Conservation (phyloP, 2,113 vertebrate genomes). For the Sitta europaea region DNA sequence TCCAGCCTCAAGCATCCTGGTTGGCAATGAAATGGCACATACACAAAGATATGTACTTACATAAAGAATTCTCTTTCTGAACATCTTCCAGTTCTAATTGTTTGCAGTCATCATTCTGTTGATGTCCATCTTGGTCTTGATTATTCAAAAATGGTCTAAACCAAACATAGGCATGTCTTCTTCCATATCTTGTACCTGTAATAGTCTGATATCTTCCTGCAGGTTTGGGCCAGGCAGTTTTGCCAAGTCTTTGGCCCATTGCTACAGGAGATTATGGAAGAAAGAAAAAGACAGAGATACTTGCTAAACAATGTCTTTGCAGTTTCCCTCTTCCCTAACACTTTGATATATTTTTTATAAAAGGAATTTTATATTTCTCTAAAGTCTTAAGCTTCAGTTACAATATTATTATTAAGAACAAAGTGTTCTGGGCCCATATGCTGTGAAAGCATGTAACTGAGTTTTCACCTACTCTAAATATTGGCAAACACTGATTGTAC, state of each 20-base stretch:
- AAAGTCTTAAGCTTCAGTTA: not conserved
- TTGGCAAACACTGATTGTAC: not conserved
- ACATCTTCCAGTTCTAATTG: conserved; percentile 58
- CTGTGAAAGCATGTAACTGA: not conserved
- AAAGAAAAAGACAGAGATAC: not conserved
- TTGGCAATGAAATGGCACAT: not conserved
- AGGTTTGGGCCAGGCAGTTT: conserved; percentile 69
- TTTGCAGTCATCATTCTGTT: conserved; percentile 35
- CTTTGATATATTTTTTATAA: not conserved
- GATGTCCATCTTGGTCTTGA: conserved; percentile 51
- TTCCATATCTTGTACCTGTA: conserved; percentile 72
- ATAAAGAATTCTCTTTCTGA: conserved; percentile 53
- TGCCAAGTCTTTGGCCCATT: conserved; percentile 79
- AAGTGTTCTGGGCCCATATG: not conserved
- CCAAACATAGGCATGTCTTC: conserved; percentile 66
- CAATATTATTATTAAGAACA: not conserved
- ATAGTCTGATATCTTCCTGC: conserved; percentile 66
- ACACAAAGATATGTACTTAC: conserved; percentile 45
- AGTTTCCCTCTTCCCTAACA: not conserved
- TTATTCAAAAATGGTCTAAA: conserved; percentile 69
- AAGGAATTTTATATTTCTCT: not conserved
- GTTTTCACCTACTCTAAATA: not conserved
- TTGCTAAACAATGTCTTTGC: not conserved
- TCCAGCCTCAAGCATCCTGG: not conserved
- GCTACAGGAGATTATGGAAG: conserved; percentile 32